Base-by-base conservation (phyloP, 2,797 vertebrate species). In the Tragelaphus eurycerus region DNA sequence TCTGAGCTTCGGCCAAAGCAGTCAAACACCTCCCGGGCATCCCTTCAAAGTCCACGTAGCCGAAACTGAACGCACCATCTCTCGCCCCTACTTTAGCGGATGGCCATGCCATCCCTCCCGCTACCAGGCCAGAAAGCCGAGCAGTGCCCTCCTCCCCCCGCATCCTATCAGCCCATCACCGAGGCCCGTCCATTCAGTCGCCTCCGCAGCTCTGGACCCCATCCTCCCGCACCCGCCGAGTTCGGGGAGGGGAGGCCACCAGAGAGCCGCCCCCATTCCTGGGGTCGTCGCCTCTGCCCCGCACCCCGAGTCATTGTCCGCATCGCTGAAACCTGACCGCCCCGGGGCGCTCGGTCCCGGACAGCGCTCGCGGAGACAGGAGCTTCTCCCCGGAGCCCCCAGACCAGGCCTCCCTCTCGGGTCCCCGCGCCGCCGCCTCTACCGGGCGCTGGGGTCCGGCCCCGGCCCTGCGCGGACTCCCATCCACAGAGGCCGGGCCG, bases 1-100 rank as follows among this genome's bases (percentile, higher is more conserved):
- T 46, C 90, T 0, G 86, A 31, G 88, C 79, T 38, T n/a, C 82
- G 2, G 92, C 10, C 71, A 62, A 1, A 0, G 11, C 1, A 0
- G 50, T 57, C 21, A 2, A 21, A 27, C 11, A 3, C 46, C 34
- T 55, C 25, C 43, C 7, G 74, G 50, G 7, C 11, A 15, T 21
- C 52, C 27, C 78, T 17, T 10, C 71, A 0, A 46, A 57, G 86
- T 11, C 74, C 93, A 1, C 57, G 4, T 6, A 16, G 12, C 46
- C 92, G 15, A 84, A 52, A 6, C 29, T 1, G 57, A 57, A 9
- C 55, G 54, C 92, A 6, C 6, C 83, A 4, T 7, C 11, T 43
- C 31, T 16, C 54, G 46, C 3, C 57, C 10, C 21, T 0, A 7
- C 48, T 0, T 27, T 0, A 0, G 71, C 27, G 19, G 13, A 6